These are phyloP conservation scores for Sialia sialis DNA, from an alignment of 2,113 vertebrate species.

Conservation along the genomic window DNA sequence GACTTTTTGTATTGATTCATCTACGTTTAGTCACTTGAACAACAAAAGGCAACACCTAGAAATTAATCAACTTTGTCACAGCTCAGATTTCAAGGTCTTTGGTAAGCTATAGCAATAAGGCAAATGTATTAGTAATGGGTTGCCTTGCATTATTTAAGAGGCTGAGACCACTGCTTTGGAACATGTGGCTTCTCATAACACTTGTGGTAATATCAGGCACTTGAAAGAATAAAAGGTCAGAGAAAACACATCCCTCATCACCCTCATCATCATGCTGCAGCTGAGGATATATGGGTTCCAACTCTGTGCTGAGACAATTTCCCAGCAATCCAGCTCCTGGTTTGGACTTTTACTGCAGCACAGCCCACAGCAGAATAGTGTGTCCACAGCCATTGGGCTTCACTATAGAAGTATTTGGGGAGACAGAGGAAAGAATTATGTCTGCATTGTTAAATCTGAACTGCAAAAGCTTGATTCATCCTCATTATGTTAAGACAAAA, in stretches of 20 bases:
- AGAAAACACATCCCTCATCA: background rate
- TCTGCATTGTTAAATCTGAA: background rate
- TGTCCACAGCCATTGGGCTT: background rate
- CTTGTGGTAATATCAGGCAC: background rate
- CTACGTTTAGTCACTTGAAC: background rate
- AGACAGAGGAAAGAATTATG: background rate
- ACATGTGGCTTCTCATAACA: background rate
- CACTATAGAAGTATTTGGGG: background rate
- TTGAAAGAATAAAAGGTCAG: background rate
- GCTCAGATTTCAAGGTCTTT: background rate
- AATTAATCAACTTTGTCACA: background rate
- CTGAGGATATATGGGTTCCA: background rate
- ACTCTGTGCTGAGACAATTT: background rate
- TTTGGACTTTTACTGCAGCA: background rate
- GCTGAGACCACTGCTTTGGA: background rate
- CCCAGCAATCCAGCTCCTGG: background rate
- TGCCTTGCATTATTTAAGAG: background rate
- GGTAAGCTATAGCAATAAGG: background rate
- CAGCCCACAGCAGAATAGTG: rapidly evolving
- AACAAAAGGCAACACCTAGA: background rate
- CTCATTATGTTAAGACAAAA: slow-evolving; percentile 11
- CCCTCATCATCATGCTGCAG: background rate
- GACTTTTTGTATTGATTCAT: background rate
- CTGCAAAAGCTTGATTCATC: slow-evolving; percentile 1
- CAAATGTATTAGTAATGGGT: background rate